Conservation (phyloP, 2,888 invertebrate species). For the Crioceris asparagi region DNA sequence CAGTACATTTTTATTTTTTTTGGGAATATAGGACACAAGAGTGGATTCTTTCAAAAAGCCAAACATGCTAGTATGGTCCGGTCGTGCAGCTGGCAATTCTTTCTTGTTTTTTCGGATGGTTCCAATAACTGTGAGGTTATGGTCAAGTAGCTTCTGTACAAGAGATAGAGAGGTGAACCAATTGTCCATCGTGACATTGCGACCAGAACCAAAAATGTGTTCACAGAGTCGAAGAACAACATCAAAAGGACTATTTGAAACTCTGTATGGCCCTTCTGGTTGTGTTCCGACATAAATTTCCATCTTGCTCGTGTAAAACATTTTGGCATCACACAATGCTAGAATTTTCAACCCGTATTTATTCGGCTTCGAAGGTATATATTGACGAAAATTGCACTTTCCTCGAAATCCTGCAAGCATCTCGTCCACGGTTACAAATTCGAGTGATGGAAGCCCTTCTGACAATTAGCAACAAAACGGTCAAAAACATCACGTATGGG, state of each 20-base stretch:
- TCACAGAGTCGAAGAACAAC: conserved; percentile 10
- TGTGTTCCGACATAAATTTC: conserved; percentile 11
- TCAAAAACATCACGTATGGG: conserved; percentile 7
- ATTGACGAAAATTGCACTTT: conserved; percentile 7
- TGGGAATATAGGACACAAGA: conserved; percentile 12
- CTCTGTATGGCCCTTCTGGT: conserved; percentile 7
- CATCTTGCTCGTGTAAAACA: conserved; percentile 7
- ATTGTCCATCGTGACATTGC: conserved; percentile 18
- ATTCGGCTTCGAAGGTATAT: conserved; percentile 10
- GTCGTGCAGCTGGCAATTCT: conserved; percentile 7
- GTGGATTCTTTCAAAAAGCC: conserved; percentile 17
- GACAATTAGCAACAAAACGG: conserved; percentile 1
- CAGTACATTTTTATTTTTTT: conserved; percentile 14
- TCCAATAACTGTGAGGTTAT: conserved; percentile 16
- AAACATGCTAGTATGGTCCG: conserved; percentile 10
- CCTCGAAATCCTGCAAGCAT: conserved; percentile 10
- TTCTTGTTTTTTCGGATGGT: conserved; percentile 19
- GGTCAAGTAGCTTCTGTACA: neutral
- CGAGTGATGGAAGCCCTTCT: neutral
- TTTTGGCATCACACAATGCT: conserved; percentile 7
- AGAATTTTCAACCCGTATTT: conserved; percentile 10
- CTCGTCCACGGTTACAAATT: conserved; percentile 10
- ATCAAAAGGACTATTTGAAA: conserved; percentile 11
- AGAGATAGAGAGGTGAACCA: conserved; percentile 10
- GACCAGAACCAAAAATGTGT: conserved; percentile 10